A percentile compares a stretch with the other conserved stretches of the same genome.
Conservation (phyloP, 2,113 vertebrate species). For the Dryoscopus gambensis region DNA sequence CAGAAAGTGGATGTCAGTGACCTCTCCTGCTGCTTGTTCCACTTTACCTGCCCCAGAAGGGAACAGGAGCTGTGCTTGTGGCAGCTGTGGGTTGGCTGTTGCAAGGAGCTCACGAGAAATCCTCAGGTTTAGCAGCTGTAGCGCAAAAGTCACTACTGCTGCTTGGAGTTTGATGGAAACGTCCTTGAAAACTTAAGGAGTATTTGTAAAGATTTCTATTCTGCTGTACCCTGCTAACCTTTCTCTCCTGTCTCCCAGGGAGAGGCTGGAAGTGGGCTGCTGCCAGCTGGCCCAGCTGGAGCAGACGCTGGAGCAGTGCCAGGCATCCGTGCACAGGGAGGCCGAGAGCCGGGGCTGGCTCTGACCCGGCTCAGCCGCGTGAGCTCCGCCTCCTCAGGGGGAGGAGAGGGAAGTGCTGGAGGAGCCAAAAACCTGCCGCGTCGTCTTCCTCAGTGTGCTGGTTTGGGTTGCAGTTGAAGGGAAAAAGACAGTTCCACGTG, state of each 20-base stretch:
- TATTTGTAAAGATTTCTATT: background rate
- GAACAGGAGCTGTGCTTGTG: background rate
- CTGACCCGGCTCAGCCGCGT: background rate
- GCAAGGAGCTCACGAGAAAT: background rate
- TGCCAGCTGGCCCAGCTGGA: conserved; percentile 80
- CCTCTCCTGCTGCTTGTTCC: background rate
- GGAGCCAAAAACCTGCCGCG: background rate
- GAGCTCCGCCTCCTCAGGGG: background rate
- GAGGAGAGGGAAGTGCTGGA: accelerated
- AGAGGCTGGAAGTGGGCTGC: conserved; percentile 79
- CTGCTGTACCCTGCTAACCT: background rate
- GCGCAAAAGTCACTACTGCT: background rate
- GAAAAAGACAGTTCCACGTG: accelerated
- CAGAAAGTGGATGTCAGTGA: background rate
- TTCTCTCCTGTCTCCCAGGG: conserved; percentile 64
- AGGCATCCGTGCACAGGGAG: conserved; percentile 32
- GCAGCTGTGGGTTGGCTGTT: background rate
- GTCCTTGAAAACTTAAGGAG: background rate
- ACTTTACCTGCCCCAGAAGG: background rate
- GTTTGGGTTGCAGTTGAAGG: background rate
- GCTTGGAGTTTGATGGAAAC: background rate
- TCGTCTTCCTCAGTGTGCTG: background rate
- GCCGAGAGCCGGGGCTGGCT: conserved; percentile 57
- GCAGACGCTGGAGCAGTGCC: conserved; percentile 75
- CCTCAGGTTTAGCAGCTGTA: background rate